Evolutionary conservation across 2,113 vertebrate species (phyloP), one percentile per base, ranked within the genome.

Genomic region (Alligator mississippiensis): DNA sequence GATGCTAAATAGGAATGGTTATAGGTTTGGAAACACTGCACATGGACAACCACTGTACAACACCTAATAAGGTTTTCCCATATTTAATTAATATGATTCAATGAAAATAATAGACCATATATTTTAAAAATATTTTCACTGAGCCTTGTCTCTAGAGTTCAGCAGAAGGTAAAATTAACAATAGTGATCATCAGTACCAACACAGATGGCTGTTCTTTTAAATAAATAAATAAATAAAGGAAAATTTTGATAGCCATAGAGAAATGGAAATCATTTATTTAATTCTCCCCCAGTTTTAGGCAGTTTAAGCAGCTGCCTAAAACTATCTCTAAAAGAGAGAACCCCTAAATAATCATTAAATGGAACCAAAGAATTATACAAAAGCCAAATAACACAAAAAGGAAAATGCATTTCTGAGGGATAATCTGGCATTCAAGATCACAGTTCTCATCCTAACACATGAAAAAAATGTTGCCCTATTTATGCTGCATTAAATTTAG

Each of bases 371-470:
- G 62, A 90, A 77, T 94, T 94, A 84, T 54, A 76, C 5, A 85
- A 88, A 88, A 82, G 57, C 55, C 81, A 93, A 93, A 94, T 47
- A 15, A 72, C 66, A 84, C 61, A 59, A 76, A 95, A 93, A 92
- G 25, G 38, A 47, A 91, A 95, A 55, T 54, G 21, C 27, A 12
- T 82, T 88, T 93, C 62, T 92, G 59, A 91, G 81, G 76, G 72
- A 96, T 93, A 95, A 94, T 87, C 83, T 92, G 57, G 25, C 60
- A 90, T 81, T 90, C 57, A 58, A 81, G 79, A 97, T 91, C 79
- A 91, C 82, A 57, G 63, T 80, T 91, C 79, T 84, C 90, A 85
- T 62, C 66, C 59, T 76, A 76, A 4, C 27, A 80, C 22, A 84
- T 9, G 30, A 90, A 96, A 86, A 57, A 94, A 90, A 34, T 21